A percentile compares a stretch with the other conserved stretches of the same genome.
Evolutionary conservation across 2,888 invertebrate genomes (phyloP).

Genomic region (Stomorhina lunata): DNA sequence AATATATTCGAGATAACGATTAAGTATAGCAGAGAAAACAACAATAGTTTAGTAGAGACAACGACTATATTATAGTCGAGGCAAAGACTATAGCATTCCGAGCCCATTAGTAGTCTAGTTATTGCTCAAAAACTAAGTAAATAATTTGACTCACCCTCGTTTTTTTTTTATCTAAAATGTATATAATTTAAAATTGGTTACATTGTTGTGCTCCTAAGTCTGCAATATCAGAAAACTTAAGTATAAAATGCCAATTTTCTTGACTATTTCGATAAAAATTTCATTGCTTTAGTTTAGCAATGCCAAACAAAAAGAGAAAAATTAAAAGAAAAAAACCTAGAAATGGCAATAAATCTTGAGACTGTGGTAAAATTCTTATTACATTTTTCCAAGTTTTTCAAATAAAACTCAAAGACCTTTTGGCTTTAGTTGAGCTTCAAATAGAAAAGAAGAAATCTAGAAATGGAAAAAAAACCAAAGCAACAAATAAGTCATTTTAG

Average conservation of each 20-base stretch:
- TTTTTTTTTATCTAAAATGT: background rate
- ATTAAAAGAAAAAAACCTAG: background rate
- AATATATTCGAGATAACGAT: too few species aligned
- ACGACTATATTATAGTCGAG: too few species aligned
- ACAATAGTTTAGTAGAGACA: too few species aligned
- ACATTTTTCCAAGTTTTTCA: background rate
- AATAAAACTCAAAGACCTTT: constrained; percentile 1
- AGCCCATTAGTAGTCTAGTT: too few species aligned
- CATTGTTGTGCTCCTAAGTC: constrained; percentile 53
- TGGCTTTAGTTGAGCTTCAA: background rate
- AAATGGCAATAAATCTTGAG: constrained; percentile 56
- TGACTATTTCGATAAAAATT: constrained; percentile 5
- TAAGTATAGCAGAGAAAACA: too few species aligned
- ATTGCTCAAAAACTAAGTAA: too few species aligned
- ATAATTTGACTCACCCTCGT: too few species aligned
- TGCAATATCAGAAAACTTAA: constrained; percentile 5
- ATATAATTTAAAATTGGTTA: constrained; percentile 50
- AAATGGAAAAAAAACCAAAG: background rate
- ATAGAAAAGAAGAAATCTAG: background rate
- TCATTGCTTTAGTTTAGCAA: constrained; percentile 27
- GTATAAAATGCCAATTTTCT: constrained; percentile 27
- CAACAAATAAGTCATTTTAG: background rate
- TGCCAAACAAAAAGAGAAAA: background rate
- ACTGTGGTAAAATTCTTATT: constrained; percentile 40
- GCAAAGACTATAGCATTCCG: too few species aligned